Evolutionary conservation across 2,113 vertebrate species (phyloP).

Genomic region (Butastur rufipennis): DNA sequence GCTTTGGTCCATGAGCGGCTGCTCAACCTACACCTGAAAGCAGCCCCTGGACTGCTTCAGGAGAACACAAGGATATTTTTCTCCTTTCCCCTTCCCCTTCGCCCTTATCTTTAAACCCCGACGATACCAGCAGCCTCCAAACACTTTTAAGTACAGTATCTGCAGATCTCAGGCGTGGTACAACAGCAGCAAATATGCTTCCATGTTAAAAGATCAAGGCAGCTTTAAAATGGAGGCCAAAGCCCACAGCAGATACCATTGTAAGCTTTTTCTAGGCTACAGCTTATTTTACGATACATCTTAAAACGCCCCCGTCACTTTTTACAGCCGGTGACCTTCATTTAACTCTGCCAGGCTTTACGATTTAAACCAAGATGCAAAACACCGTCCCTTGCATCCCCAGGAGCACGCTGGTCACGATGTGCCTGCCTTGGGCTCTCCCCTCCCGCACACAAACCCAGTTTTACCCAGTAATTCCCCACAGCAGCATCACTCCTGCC

Average conservation of each 20-base stretch:
- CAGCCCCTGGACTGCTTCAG: not conserved
- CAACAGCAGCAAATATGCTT: not conserved
- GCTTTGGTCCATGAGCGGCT: not conserved
- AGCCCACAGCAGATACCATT: not conserved
- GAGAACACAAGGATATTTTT: not conserved
- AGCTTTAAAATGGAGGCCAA: not conserved
- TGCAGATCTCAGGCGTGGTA: not conserved
- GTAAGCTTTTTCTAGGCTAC: not conserved
- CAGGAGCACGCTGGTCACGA: accelerated
- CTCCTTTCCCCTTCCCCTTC: not conserved
- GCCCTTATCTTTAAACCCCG: not conserved
- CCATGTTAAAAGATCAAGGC: not conserved
- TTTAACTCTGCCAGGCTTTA: not conserved
- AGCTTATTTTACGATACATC: not conserved
- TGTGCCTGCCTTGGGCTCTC: not conserved
- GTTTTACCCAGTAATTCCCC: not conserved
- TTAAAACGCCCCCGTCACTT: not conserved
- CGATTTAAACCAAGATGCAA: not conserved
- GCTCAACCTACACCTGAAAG: not conserved
- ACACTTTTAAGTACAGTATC: not conserved
- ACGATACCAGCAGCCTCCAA: not conserved
- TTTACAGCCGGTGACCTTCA: not conserved
- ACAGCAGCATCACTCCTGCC: not conserved
- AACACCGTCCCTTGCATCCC: not conserved
- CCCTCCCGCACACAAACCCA: not conserved